phyloP scores from a whole-genome alignment of 2,113 vertebrate genomes.

The Rhinolophus sinicus region DNA sequence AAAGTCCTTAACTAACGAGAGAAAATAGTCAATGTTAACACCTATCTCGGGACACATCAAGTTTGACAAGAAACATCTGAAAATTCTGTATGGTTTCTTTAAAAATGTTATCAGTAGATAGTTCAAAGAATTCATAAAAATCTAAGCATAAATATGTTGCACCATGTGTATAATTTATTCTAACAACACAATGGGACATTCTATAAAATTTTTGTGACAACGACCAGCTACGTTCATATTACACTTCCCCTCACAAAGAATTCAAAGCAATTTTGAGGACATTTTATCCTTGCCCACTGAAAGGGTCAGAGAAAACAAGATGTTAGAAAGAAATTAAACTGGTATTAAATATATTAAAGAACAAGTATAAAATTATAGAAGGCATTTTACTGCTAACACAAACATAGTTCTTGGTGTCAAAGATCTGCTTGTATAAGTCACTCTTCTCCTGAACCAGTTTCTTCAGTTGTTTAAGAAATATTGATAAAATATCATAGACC shows the following conservation, averaged over 20 bases:
- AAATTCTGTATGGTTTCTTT: neutral
- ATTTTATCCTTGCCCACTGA: neutral
- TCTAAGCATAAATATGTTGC: neutral
- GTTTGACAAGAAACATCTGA: neutral
- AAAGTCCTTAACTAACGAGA: neutral
- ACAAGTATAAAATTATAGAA: neutral
- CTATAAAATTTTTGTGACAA: neutral
- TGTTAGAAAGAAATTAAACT: neutral
- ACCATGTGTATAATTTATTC: neutral
- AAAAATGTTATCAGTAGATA: neutral
- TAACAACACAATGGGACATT: neutral
- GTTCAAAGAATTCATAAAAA: neutral
- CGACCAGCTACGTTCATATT: no score
- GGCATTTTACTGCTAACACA: neutral
- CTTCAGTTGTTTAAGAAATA: neutral
- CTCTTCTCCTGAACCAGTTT: neutral
- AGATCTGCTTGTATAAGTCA: neutral
- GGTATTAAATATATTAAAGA: neutral
- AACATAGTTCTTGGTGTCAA: neutral
- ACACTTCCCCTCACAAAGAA: neutral
- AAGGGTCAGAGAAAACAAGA: neutral
- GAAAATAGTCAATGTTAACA: neutral
- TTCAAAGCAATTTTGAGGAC: neutral
- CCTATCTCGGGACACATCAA: neutral
- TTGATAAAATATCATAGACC: accelerated